A percentile compares a stretch with the other conserved stretches of the same genome.
Evolutionary conservation across 2,888 invertebrate species (phyloP).

Genomic region (Glyphotaelius pellucidus): DNA sequence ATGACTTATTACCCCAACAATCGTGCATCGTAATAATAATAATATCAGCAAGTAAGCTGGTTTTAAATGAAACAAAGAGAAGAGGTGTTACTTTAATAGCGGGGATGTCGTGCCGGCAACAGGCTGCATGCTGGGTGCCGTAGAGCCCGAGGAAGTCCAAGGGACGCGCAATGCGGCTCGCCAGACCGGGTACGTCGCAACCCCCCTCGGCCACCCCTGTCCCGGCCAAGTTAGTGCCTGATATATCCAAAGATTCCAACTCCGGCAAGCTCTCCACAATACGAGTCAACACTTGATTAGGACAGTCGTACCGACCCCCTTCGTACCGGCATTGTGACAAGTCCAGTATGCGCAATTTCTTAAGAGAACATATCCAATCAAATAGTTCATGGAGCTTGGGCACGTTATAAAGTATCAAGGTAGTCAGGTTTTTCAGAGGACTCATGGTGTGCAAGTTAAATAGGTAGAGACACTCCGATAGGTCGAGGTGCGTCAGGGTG

Average conservation of each 20-base stretch:
- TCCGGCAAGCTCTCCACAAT: conserved; percentile 86
- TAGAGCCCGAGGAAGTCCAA: conserved; percentile 95
- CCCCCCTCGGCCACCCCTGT: conserved; percentile 85
- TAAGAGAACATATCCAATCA: conserved; percentile 79
- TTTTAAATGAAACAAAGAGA: conserved; percentile 64
- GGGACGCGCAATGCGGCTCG: conserved; percentile 84
- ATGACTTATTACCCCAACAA: no score
- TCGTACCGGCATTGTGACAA: conserved; percentile 87
- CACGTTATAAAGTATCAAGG: conserved; percentile 90
- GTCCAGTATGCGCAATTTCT: conserved; percentile 85
- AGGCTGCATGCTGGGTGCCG: conserved; percentile 92
- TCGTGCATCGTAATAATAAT: neutral
- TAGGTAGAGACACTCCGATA: conserved; percentile 82
- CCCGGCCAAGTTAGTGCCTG: conserved; percentile 96
- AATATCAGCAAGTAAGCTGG: neutral
- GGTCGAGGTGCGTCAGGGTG: conserved; percentile 83
- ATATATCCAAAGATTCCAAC: conserved; percentile 92
- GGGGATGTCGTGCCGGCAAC: conserved; percentile 93
- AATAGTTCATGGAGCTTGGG: conserved; percentile 81
- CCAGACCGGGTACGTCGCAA: conserved; percentile 93
- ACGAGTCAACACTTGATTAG: conserved; percentile 83
- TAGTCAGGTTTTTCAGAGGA: conserved; percentile 82
- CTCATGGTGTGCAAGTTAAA: conserved; percentile 83
- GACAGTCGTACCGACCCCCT: conserved; percentile 85
- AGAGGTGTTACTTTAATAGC: conserved; percentile 83